These are phyloP conservation scores for Drosophila suboccidentalis DNA, from an alignment of 2,888 invertebrate species.

Conservation along the genomic window DNA sequence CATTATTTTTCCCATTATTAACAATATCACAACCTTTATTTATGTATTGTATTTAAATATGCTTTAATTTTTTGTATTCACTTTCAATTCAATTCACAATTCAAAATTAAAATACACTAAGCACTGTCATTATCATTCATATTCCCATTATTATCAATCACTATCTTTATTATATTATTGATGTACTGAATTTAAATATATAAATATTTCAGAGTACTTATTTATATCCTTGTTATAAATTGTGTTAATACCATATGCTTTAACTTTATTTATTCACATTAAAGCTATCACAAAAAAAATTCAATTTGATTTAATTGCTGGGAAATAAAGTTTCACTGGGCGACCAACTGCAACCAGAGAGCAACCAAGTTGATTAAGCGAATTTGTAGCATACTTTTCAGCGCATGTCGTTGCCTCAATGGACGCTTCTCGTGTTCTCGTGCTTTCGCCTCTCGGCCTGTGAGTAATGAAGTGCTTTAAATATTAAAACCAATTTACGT, in stretches of 20 bases:
- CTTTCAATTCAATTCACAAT: no score
- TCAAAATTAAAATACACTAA: no score
- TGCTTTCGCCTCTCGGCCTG: constrained; percentile 9
- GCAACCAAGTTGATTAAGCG: constrained; percentile 42
- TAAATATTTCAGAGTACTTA: not conserved
- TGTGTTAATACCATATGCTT: not conserved
- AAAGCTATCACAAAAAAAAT: constrained; percentile 1
- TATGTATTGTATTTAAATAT: no score
- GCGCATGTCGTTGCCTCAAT: constrained; percentile 12
- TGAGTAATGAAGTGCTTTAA: constrained; percentile 77
- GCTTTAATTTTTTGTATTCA: no score
- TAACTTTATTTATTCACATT: not conserved
- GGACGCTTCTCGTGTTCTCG: not conserved
- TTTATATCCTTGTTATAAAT: not conserved
- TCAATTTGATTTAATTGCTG: constrained; percentile 50
- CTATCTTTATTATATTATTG: not conserved
- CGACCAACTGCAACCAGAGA: constrained; percentile 1
- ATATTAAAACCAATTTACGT: constrained; percentile 79
- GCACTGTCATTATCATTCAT: no score
- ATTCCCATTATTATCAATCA: no score
- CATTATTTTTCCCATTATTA: no score
- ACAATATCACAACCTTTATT: no score
- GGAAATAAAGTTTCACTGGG: not conserved
- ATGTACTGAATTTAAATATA: not conserved
- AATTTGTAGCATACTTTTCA: constrained; percentile 44